Base-by-base conservation (phyloP, 23 tunicate genomes). In the Ascidia mentula region DNA sequence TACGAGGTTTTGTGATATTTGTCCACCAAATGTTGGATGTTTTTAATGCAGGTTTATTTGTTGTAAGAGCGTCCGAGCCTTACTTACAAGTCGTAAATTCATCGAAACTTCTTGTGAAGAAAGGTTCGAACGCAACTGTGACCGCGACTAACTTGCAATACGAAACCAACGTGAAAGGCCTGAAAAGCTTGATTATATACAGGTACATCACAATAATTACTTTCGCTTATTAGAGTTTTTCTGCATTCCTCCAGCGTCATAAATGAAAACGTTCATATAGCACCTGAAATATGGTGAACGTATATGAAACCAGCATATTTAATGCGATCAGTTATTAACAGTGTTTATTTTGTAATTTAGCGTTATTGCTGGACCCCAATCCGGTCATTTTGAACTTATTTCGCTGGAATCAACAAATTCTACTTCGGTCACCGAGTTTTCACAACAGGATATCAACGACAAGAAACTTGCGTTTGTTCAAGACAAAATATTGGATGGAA, bases 61-160 rank as follows among this genome's bases (percentile, higher is more conserved):
- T 88, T 37, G 86, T 93, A 4, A 38, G 35, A 24, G 92, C 98
- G 34, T 88, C 93, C 5, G 82, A 79, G 3, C 89, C 98, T 30
- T 93, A 74, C 46, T 7, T 93, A 12, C 32, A 46, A 5, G 59
- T 60, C 0, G 40, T n/a, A 39, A 87, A 88, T 40, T 72, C 79
- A 1, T 59, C 82, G 22, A 70, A 75, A 18, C 37, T 93, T 8
- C 40, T 80, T 71, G 90, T 88, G 42, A 32, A 85, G 37, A 84
- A 78, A 76, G 82, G 80, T 5, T 22, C 28, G 28, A 77, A 40
- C 38, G 77, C 80, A 0, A 30, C 39, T 6, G 40, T 93, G n/a
- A 46, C 87, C 20, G 5, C 84, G 0, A n/a, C 32, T 6, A 75
- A 85, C 60, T 28, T 93, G 1, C 69, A 71, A 37, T 72, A 37